Evolutionary conservation across 1,140 invertebrate genomes (phyloP).

Genomic region (Elysia chlorotica): DNA sequence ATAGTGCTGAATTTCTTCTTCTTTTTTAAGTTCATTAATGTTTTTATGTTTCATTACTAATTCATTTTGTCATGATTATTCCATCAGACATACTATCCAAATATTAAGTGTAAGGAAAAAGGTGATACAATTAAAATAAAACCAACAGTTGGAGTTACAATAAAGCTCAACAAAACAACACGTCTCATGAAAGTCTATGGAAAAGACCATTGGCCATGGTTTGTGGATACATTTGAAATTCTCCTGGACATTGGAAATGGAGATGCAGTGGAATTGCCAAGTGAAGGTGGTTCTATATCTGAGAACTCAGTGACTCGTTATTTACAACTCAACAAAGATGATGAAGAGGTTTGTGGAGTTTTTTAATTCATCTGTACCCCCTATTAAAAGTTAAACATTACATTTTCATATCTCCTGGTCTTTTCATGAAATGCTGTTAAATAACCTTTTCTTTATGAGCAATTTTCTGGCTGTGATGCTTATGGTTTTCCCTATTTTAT

Average conservation of each 20-base stretch:
- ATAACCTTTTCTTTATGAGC: too few relatives aligned
- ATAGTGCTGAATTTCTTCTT: too few relatives aligned
- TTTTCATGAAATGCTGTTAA: too few relatives aligned
- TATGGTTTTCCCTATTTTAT: too few relatives aligned
- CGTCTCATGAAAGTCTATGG: constrained; percentile 43
- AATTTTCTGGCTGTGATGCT: too few relatives aligned
- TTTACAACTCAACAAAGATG: constrained; percentile 54
- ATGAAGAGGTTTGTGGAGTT: constrained; percentile 42
- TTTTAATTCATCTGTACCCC: neutral
- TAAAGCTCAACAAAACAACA: constrained; percentile 49
- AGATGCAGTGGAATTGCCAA: constrained; percentile 38
- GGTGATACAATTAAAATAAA: constrained; percentile 51
- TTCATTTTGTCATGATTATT: neutral
- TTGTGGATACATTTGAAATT: constrained; percentile 49
- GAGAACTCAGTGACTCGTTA: constrained; percentile 53
- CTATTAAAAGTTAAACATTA: neutral
- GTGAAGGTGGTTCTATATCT: constrained; percentile 33
- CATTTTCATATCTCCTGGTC: too few relatives aligned
- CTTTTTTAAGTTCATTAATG: too few relatives aligned
- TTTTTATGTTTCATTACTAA: neutral
- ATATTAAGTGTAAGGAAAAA: constrained; percentile 50
- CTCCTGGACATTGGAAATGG: constrained; percentile 51
- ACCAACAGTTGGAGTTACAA: constrained; percentile 38
- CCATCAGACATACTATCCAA: constrained; percentile 39
- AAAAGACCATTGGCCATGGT: constrained; percentile 53